These are phyloP conservation scores for Rousettus leschenaultii DNA, from an alignment of 2,113 vertebrate species.

Conservation along the genomic window DNA sequence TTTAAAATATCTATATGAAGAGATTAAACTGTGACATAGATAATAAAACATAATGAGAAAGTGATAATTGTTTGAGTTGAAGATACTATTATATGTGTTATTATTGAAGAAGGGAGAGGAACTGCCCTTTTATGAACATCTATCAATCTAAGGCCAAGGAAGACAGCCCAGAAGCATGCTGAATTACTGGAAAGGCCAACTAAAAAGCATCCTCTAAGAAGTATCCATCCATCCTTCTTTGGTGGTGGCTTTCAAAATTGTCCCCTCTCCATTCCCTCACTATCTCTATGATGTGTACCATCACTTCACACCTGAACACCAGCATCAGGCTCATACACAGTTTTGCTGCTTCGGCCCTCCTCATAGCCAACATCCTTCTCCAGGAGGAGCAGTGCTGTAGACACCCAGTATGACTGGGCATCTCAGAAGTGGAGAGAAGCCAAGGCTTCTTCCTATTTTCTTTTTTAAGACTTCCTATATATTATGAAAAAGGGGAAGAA, in stretches of 20 bases:
- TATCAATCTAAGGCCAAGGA: not conserved
- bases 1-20: slow-evolving; percentile 2
- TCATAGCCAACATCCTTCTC: not conserved
- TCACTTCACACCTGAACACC: not conserved
- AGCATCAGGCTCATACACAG: not conserved
- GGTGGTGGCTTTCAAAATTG: not conserved
- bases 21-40: not conserved
- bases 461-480: not conserved
- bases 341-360: not conserved
- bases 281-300: not conserved
- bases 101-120: not conserved
- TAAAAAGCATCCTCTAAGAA: not conserved
- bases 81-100: not conserved
- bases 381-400: not conserved
- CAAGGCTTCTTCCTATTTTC: not conserved
- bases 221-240: not conserved
- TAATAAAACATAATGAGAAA: not conserved
- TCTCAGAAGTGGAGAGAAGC: not conserved
- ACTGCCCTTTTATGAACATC: not conserved
- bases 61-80: not conserved
- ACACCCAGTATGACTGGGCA: not conserved
- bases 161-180: not conserved
- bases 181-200: not conserved
- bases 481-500: not conserved
- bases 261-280: not conserved